Evolutionary conservation across 2,113 vertebrate species (phyloP).

Genomic region (Phyllostomus hastatus): DNA sequence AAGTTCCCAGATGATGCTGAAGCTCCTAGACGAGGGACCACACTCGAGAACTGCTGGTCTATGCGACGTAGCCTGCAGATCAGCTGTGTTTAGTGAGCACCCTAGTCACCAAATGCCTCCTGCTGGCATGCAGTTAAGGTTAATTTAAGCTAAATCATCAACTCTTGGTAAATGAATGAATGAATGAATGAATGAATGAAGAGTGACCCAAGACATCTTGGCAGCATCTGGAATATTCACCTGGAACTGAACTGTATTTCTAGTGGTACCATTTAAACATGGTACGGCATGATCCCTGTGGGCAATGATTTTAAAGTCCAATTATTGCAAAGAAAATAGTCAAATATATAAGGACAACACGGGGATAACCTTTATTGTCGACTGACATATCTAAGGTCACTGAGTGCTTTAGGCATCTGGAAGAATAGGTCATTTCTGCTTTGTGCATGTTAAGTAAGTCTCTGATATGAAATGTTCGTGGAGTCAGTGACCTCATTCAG

Average conservation of each 20-base stretch:
- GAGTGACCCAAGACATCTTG: not conserved
- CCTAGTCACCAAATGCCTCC: not conserved
- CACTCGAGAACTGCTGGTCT: not conserved
- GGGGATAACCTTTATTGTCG: slow-evolving; percentile 4
- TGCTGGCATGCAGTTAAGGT: not conserved
- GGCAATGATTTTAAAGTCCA: not conserved
- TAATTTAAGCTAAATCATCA: not conserved
- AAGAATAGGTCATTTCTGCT: slow-evolving; percentile 16
- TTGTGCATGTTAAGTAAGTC: not conserved
- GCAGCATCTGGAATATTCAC: not conserved
- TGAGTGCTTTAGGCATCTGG: not conserved
- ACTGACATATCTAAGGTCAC: slow-evolving; percentile 6
- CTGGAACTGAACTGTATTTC: not conserved
- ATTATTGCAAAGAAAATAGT: slow-evolving; percentile 7
- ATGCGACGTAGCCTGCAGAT: fast-evolving
- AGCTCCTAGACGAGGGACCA: not conserved
- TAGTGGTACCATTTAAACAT: not conserved
- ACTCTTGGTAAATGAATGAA: not conserved
- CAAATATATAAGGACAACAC: not conserved
- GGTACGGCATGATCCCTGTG: not conserved
- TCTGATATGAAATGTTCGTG: not conserved
- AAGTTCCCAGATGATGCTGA: not conserved
- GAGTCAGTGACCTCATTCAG: not conserved
- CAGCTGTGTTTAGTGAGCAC: not conserved
- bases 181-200: not conserved